Evolutionary conservation across 2,113 vertebrate genomes (phyloP).

Genomic region (Vireo altiloquus): DNA sequence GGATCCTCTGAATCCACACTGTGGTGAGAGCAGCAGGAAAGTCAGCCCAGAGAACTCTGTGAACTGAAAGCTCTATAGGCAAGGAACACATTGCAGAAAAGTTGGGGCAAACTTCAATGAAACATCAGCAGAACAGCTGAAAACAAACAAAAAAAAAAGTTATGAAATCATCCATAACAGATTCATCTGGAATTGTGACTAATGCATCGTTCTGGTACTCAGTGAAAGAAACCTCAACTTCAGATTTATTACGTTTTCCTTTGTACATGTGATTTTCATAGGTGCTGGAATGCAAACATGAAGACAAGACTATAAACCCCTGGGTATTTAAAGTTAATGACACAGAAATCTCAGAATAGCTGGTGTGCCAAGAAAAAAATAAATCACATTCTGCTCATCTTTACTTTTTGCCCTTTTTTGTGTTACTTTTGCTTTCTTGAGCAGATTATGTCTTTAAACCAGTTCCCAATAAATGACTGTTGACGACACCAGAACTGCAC

Average conservation of each 20-base stretch:
- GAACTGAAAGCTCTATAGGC: neutral
- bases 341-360: neutral
- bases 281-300: neutral
- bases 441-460: neutral
- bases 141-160: neutral
- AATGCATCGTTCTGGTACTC: neutral
- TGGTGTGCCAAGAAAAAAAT: neutral
- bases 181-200: neutral
- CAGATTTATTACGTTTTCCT: neutral
- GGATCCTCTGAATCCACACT: neutral
- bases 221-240: neutral
- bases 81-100: neutral
- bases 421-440: neutral
- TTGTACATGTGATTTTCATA: slow-evolving; percentile 2
- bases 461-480: neutral
- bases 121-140: neutral
- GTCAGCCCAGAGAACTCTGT: neutral
- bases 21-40: neutral
- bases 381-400: neutral
- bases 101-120: neutral
- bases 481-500: neutral
- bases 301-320: neutral
- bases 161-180: neutral
- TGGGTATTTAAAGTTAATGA: neutral
- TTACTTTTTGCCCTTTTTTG: neutral